A percentile compares a stretch with the other conserved stretches of the same genome.
These are phyloP conservation scores for Heterochromis multidens DNA, from an alignment of 2,113 vertebrate genomes.

Conservation along the genomic window DNA sequence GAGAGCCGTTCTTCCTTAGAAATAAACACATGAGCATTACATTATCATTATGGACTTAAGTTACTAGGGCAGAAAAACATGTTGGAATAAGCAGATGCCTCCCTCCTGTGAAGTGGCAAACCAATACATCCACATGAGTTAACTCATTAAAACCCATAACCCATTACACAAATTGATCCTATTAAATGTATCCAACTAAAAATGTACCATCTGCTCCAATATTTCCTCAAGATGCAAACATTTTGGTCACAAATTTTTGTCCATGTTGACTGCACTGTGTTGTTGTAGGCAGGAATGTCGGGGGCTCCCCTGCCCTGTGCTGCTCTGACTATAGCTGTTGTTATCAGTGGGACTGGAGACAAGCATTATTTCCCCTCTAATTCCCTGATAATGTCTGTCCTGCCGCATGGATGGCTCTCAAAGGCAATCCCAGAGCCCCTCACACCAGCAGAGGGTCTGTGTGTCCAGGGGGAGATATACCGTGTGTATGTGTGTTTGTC, in stretches of 20 bases:
- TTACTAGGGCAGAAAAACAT: not conserved
- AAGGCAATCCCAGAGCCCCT: constrained; percentile 62
- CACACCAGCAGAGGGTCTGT: constrained; percentile 56
- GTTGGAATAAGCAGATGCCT: constrained; percentile 3
- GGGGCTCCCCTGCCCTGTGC: constrained; percentile 21
- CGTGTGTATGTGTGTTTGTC: constrained; percentile 13
- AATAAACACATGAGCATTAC: constrained; percentile 44
- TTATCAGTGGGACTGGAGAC: constrained; percentile 67
- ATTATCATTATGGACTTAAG: constrained; percentile 21
- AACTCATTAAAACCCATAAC: not conserved
- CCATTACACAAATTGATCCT: not conserved
- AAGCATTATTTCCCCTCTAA: constrained; percentile 75
- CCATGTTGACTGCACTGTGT: not conserved
- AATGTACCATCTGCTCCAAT: not conserved
- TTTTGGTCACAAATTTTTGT: not conserved
- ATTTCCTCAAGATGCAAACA: not conserved
- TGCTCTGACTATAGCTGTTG: constrained; percentile 49
- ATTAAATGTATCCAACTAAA: not conserved
- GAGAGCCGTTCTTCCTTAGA: not conserved
- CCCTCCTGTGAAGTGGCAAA: not conserved
- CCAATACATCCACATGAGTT: not conserved
- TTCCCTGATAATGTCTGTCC: constrained; percentile 75
- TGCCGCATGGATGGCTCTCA: constrained; percentile 76
- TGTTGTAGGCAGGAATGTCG: constrained; percentile 30
- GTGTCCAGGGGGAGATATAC: constrained; percentile 42